phyloP scores from a whole-genome alignment of 2,113 vertebrate genomes.

The Scomber japonicus region DNA sequence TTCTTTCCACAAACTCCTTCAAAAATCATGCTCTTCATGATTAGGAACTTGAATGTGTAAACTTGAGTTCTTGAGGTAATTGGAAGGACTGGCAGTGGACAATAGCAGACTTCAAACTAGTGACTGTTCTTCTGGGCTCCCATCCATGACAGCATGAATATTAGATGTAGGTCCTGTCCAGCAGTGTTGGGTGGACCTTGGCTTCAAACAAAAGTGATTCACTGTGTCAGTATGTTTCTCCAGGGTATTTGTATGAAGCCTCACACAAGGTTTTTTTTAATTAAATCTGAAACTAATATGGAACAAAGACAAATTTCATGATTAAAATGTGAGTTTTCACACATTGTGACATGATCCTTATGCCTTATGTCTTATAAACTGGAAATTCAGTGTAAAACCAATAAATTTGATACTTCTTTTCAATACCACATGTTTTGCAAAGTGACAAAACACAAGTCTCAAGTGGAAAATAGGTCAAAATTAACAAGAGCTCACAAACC shows the following conservation, averaged over 20 bases:
- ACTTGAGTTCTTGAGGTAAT: conserved; percentile 32
- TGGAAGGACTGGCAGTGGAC: conserved; percentile 48
- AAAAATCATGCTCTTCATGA: conserved; percentile 18
- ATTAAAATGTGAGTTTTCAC: background rate
- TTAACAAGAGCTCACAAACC: too few relatives aligned
- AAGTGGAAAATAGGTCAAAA: too few relatives aligned
- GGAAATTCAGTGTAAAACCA: too few relatives aligned
- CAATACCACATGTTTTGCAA: too few relatives aligned
- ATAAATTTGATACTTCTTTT: too few relatives aligned
- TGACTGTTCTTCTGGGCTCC: background rate
- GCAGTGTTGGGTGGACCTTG: conserved; percentile 26
- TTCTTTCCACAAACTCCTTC: conserved; percentile 47
- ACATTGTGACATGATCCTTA: too few relatives aligned
- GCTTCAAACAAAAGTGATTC: conserved; percentile 34
- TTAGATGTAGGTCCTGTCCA: conserved; percentile 14
- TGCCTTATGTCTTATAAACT: background rate
- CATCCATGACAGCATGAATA: conserved; percentile 23
- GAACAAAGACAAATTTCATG: background rate
- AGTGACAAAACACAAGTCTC: too few relatives aligned
- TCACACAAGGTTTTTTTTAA: background rate
- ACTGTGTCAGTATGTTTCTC: conserved; percentile 21
- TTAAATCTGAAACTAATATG: background rate
- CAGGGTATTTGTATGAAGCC: background rate
- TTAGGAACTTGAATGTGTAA: conserved; percentile 31
- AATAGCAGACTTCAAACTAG: conserved; percentile 42